phyloP scores from a whole-genome alignment of 2,797 vertebrate species.

The Urocyon cinereoargenteus region DNA sequence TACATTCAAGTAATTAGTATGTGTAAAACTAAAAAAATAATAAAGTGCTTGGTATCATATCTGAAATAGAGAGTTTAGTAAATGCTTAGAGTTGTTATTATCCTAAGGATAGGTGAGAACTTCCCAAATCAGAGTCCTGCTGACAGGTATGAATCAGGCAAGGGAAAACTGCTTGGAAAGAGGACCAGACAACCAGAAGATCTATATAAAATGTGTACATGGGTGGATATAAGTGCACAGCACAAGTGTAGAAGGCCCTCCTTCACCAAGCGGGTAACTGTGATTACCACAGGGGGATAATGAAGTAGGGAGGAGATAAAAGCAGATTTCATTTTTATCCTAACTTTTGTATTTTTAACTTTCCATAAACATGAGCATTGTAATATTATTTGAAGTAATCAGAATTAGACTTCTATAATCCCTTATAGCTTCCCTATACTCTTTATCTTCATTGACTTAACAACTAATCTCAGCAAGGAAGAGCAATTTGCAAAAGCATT shows the following conservation, averaged over 20 bases:
- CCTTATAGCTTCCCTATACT: slow-evolving; percentile 37
- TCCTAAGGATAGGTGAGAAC: background rate
- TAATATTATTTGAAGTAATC: slow-evolving; percentile 29
- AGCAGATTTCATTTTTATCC: background rate
- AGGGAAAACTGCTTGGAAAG: background rate
- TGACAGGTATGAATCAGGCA: background rate
- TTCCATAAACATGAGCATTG: slow-evolving; percentile 37
- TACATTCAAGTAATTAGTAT: background rate
- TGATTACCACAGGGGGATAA: background rate
- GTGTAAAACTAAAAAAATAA: slow-evolving; percentile 35
- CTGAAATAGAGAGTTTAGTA: background rate
- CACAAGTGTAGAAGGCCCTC: background rate
- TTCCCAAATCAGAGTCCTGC: background rate
- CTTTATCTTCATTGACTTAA: slow-evolving; percentile 59
- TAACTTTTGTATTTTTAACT: background rate
- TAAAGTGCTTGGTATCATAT: background rate
- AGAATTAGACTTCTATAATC: background rate
- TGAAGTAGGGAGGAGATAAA: background rate
- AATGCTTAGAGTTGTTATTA: background rate
- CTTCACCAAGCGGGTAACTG: background rate
- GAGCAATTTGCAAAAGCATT: slow-evolving; percentile 65
- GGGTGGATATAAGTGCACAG: background rate
- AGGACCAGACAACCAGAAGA: background rate
- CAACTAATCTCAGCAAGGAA: slow-evolving; percentile 60
- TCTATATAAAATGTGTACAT: background rate